These are phyloP conservation scores for Nannospalax galili DNA, from an alignment of 2,113 vertebrate species.

Conservation along the genomic window DNA sequence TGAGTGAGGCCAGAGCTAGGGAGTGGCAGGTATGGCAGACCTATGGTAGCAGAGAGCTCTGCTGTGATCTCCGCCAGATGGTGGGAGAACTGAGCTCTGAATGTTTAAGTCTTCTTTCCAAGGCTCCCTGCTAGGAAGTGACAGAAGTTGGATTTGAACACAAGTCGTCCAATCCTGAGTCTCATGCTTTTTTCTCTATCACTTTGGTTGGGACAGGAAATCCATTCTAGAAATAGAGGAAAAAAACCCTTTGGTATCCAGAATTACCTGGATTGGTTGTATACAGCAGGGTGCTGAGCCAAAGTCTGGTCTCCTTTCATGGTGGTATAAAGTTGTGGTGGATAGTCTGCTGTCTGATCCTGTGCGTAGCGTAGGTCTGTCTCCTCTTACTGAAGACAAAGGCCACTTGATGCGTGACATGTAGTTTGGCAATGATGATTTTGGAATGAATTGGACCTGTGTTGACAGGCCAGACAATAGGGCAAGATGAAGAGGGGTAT, in stretches of 20 bases:
- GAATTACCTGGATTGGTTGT: conserved; percentile 23
- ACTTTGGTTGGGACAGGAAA: neutral
- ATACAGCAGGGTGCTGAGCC: neutral
- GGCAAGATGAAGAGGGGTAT: neutral
- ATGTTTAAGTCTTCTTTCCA: neutral
- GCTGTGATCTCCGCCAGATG: neutral
- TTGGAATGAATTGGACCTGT: neutral
- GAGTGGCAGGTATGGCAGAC: neutral
- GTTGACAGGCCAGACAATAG: neutral
- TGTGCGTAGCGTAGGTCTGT: neutral
- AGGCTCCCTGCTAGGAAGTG: neutral
- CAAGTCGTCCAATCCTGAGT: neutral
- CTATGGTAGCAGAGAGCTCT: neutral
- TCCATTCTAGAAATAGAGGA: neutral
- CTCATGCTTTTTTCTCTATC: neutral
- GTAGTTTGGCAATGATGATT: neutral
- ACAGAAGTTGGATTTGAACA: neutral
- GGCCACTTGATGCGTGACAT: neutral
- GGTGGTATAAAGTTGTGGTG: neutral
- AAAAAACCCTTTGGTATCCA: neutral
- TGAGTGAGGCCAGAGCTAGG: neutral
- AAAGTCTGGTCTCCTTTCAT: neutral
- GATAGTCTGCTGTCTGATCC: neutral
- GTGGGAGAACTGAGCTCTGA: neutral
- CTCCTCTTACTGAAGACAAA: neutral